phyloP scores from a whole-genome alignment of 1,140 invertebrate species.

The Paraescarpia echinospica region DNA sequence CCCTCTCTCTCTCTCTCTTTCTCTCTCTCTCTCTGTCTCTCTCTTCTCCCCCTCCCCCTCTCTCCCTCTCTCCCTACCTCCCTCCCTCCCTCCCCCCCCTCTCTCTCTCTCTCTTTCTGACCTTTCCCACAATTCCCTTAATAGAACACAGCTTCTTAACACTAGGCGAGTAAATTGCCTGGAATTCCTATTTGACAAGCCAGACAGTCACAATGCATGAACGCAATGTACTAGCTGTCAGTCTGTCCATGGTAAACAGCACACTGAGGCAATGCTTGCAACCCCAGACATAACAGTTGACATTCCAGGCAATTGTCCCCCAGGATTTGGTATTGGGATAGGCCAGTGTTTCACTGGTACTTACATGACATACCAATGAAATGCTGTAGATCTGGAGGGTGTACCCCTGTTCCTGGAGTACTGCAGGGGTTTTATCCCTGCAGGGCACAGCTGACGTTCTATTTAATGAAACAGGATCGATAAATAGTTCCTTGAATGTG shows the following conservation, averaged over 20 bases:
- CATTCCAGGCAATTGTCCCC: neutral
- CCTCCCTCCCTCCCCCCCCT: neutral
- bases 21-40: no score
- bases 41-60: neutral
- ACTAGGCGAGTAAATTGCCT: neutral
- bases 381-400: neutral
- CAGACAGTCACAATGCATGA: neutral
- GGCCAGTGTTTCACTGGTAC: neutral
- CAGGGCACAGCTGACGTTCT: neutral
- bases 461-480: neutral
- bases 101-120: neutral
- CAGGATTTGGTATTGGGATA: neutral
- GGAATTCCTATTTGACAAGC: neutral
- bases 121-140: neutral
- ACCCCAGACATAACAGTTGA: neutral
- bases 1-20: neutral
- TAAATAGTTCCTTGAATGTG: neutral
- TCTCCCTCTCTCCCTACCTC: neutral
- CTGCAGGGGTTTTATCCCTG: neutral
- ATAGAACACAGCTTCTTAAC: neutral
- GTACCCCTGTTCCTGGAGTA: neutral
- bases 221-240: neutral
- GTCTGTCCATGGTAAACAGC: neutral
- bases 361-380: neutral
- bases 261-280: neutral